Conservation (phyloP, 2,797 vertebrate species). For the Pangasius sanitwongsei region DNA sequence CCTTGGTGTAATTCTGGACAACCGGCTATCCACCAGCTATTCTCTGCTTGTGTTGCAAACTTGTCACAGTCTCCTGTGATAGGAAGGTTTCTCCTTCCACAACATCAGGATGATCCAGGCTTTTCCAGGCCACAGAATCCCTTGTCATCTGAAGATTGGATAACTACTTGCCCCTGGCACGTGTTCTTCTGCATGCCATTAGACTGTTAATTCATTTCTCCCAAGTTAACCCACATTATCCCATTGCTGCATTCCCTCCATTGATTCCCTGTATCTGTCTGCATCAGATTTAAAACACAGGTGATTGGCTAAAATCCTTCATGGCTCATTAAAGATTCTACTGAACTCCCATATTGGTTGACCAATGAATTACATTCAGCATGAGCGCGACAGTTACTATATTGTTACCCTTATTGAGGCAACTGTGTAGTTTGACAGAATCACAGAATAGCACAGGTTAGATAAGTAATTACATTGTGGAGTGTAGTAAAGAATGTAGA, state of each 20-base stretch:
- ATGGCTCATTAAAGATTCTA: not conserved
- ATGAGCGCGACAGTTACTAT: not conserved
- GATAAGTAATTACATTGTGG: not conserved
- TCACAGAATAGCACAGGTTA: not conserved
- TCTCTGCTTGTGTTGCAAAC: not conserved
- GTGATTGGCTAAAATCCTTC: not conserved
- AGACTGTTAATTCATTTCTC: not conserved
- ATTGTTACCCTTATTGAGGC: not conserved
- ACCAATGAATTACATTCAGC: not conserved
- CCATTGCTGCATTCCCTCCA: not conserved
- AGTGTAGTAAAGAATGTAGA: not conserved
- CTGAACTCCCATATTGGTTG: not conserved
- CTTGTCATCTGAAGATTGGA: not conserved
- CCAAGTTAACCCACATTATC: not conserved
- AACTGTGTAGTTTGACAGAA: not conserved
- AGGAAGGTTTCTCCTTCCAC: not conserved
- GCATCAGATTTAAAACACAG: not conserved
- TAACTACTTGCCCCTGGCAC: not conserved
- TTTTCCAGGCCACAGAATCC: not conserved
- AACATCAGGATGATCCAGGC: not conserved
- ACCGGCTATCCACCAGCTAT: not conserved
- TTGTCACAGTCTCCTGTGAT: not conserved
- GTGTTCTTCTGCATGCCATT: not conserved
- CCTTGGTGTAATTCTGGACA: slow-evolving; percentile 6
- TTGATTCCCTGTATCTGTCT: not conserved